Percentiles rank a stretch among this genome's conserved stretches.
phyloP scores from a whole-genome alignment of 2,113 vertebrate genomes.

The Pleuronectes platessa region DNA sequence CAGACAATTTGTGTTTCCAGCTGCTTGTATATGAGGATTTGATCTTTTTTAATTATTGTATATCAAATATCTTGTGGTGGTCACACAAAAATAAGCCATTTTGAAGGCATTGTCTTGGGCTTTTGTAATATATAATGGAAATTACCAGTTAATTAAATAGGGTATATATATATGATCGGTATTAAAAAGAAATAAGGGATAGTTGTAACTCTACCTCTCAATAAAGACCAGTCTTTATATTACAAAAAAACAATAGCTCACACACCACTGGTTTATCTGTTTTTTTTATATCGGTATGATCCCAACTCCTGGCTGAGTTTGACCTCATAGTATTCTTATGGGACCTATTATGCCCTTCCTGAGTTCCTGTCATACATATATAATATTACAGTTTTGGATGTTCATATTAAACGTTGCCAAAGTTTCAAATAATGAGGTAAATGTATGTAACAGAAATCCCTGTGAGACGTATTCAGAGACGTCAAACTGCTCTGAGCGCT shows the following conservation, averaged over 20 bases:
- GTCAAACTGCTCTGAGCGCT: neutral
- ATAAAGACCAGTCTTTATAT: neutral
- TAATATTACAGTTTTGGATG: neutral
- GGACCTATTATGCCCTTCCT: neutral
- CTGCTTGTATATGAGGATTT: neutral
- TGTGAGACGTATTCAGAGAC: neutral
- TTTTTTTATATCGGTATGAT: neutral
- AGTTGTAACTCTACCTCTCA: too few species aligned
- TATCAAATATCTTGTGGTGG: too few species aligned
- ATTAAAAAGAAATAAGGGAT: neutral
- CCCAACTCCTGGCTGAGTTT: neutral
- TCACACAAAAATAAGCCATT: too few species aligned
- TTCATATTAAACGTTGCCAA: neutral
- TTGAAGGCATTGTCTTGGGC: too few species aligned
- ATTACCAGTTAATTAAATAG: neutral
- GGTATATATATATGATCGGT: too few species aligned
- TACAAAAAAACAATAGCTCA: neutral
- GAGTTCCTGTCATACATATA: neutral
- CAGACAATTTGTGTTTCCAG: neutral
- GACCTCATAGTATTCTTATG: neutral
- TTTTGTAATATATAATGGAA: too few species aligned
- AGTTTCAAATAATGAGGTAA: neutral
- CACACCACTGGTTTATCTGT: neutral
- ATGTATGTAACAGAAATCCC: conserved; percentile 6
- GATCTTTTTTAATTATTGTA: too few species aligned